Conservation (phyloP, 2,113 vertebrate species). For the Grus americana region DNA sequence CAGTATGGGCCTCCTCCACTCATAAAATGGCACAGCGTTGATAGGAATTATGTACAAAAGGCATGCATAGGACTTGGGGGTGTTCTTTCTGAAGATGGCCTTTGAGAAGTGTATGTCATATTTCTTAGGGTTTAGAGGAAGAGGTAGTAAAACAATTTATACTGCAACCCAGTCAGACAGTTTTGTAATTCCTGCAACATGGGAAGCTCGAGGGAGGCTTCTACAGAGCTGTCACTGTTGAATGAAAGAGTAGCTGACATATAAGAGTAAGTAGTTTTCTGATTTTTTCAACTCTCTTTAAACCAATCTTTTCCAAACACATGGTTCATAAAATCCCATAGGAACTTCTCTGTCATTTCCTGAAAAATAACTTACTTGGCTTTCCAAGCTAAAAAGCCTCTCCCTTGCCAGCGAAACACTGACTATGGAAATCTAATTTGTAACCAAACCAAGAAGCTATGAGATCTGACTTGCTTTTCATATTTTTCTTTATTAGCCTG, state of each 20-base stretch:
- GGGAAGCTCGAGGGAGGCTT: neutral
- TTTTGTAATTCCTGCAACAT: neutral
- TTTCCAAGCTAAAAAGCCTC: slow-evolving; percentile 24
- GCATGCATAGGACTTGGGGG: fast-evolving
- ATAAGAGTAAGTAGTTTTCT: slow-evolving; percentile 43
- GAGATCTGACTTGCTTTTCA: neutral
- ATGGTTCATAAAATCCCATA: slow-evolving; percentile 44
- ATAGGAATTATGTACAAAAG: neutral
- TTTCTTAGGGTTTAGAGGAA: neutral
- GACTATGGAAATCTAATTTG: slow-evolving; percentile 33
- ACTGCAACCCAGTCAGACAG: neutral
- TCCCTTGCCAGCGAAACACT: neutral
- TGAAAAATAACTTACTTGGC: slow-evolving; percentile 61
- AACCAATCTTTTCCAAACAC: slow-evolving; percentile 64
- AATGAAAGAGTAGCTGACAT: slow-evolving; percentile 50
- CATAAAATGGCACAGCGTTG: neutral
- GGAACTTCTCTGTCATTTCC: slow-evolving; percentile 52
- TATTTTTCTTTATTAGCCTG: neutral
- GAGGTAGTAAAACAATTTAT: neutral
- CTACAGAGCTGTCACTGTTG: neutral
- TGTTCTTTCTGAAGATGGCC: neutral
- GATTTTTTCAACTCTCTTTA: slow-evolving; percentile 52
- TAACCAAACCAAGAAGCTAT: neutral
- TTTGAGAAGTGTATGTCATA: neutral
- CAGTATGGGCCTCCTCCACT: neutral